Base-by-base conservation (phyloP, 2,113 vertebrate species). In the Gallinago undulata region DNA sequence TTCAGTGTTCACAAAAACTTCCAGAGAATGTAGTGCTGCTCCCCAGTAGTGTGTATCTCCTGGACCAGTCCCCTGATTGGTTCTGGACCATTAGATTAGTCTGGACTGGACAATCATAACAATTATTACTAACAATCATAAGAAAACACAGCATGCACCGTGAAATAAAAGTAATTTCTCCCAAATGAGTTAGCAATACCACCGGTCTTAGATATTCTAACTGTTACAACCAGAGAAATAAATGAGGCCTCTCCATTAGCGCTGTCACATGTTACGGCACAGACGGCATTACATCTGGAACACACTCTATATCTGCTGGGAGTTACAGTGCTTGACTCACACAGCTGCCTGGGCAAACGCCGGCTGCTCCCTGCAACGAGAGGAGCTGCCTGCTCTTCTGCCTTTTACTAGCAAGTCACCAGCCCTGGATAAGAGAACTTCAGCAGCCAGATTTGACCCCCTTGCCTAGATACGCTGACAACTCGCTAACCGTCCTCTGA, bases 1-100 rank as follows among this genome's bases (percentile, higher is more conserved):
- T 97, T 96, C 96, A 72, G 96, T 97, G 72, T 98, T 98, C 93
- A 97, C 97, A 6, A 98, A 98, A 93, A 98, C 97, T 30, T 98
- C 98, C 89, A 94, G 95, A 94, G 98, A 98, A 96, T 97, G 97
- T 67, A 97, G 97, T n/a, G 98, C 98, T 57, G 93, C 87, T 98
- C 96, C 7, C 94, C 98, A 7, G 90, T 94, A 63, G 97, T 97
- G 85, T 98, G 98, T 88, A 23, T 98, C 98, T 69, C 97, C 98
- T 27, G 96, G 97, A 90, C 97, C 94, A 47, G 97, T 98, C 59
- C 98, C 98, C 93, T 97, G 8, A 98, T 97, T 48, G 41, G 98
- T 84, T 97, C 98, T 53, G 97, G 98, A 89, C 97, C 96, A 17
- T 92, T 98, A 41, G 94, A 97, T 98, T 97, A 92, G 68, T 45